Evolutionary conservation across 64 coral and sea anemone species (phyloP).

Genomic region (Pocillopora damicornis): DNA sequence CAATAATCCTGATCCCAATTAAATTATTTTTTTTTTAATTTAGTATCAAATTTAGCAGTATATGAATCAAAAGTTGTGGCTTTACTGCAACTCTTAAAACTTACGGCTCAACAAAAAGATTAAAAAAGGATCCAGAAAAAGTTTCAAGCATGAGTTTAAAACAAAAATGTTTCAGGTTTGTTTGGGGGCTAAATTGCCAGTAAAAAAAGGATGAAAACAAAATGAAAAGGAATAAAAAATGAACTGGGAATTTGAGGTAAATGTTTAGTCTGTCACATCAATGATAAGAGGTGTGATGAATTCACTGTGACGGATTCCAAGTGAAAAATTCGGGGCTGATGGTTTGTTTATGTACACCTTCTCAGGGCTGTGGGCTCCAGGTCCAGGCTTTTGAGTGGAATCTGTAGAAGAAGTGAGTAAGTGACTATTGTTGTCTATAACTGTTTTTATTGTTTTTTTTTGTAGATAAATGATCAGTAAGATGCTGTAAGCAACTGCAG

Average conservation of each 20-base stretch:
- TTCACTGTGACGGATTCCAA: slow-evolving; percentile 95
- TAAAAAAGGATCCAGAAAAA: slow-evolving; percentile 1
- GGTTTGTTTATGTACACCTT: slow-evolving; percentile 85
- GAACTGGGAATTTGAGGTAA: not conserved
- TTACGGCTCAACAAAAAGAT: not conserved
- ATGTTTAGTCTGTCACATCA: slow-evolving; percentile 46
- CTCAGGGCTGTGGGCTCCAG: slow-evolving; percentile 97
- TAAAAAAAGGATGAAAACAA: not conserved
- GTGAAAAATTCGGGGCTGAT: slow-evolving; percentile 69
- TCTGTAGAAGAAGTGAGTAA: slow-evolving; percentile 38
- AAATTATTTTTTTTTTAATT: too few relatives aligned
- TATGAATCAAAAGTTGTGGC: too few relatives aligned
- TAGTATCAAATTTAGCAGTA: too few relatives aligned
- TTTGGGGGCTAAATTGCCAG: not conserved
- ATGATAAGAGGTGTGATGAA: slow-evolving; percentile 91
- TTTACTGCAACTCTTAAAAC: not conserved
- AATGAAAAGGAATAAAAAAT: not conserved
- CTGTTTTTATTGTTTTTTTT: too few relatives aligned
- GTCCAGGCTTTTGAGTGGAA: slow-evolving; percentile 89
- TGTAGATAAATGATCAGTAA: too few relatives aligned
- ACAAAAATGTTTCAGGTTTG: too few relatives aligned
- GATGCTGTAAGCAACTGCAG: too few relatives aligned
- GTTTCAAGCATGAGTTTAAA: not conserved
- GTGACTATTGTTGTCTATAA: too few relatives aligned
- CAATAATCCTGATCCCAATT: too few relatives aligned